Conservation (phyloP, 2,113 vertebrate species). For the Centropristis striata region DNA sequence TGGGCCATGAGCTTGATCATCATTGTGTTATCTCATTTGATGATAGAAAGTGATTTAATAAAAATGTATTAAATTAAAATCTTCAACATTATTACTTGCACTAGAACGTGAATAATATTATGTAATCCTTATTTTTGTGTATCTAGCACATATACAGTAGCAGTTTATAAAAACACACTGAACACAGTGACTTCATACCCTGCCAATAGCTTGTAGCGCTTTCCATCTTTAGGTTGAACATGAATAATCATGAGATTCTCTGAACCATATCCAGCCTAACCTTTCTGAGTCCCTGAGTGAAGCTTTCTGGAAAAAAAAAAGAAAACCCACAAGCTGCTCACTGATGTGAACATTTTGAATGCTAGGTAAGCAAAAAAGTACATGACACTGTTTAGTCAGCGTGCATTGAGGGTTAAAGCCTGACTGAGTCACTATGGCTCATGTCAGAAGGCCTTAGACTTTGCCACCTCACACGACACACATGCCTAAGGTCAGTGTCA, state of each 20-base stretch:
- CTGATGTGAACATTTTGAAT: conserved; percentile 48
- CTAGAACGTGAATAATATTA: not conserved
- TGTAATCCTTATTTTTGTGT: not conserved
- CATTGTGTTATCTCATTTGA: no score
- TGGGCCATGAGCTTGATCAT: no score
- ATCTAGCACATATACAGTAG: not conserved
- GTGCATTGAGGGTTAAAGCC: conserved; percentile 56
- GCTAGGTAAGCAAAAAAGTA: conserved; percentile 39
- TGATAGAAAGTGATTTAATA: no score
- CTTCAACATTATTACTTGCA: not conserved
- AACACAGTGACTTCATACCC: conserved; percentile 18
- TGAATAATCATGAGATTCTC: conserved; percentile 55
- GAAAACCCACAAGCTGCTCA: conserved; percentile 17
- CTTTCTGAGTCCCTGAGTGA: conserved; percentile 28
- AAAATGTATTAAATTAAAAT: no score
- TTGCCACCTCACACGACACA: conserved; percentile 61
- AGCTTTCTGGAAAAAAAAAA: not conserved
- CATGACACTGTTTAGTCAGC: conserved; percentile 47
- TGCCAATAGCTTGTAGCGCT: conserved; percentile 24
- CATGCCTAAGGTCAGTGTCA: conserved; percentile 67
- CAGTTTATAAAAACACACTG: not conserved
- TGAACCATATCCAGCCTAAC: conserved; percentile 29
- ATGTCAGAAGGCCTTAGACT: conserved; percentile 69
- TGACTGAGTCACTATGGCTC: conserved; percentile 69
- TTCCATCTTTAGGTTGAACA: conserved; percentile 37